Evolutionary conservation across 2,113 vertebrate species (phyloP).

Genomic region (Corythaeola cristata): DNA sequence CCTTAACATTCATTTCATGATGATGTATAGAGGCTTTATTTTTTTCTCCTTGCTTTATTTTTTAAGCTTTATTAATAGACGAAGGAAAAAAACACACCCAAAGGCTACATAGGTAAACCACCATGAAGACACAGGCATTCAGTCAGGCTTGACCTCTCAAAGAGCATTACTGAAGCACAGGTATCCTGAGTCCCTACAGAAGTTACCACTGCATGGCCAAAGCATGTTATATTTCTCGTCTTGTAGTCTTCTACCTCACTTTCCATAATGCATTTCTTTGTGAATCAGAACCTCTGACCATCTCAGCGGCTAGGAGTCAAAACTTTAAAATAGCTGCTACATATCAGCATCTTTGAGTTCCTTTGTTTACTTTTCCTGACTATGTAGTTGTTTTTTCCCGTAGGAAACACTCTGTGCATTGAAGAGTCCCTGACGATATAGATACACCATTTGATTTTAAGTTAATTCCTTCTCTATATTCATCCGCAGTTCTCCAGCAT

Average conservation of each 20-base stretch:
- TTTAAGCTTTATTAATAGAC: background rate
- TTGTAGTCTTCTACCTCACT: background rate
- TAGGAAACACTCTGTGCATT: background rate
- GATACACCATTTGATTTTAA: background rate
- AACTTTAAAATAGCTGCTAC: background rate
- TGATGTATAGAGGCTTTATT: background rate
- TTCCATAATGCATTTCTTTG: background rate
- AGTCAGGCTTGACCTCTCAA: background rate
- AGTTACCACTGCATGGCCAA: background rate
- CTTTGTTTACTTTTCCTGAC: background rate
- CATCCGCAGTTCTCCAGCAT: background rate
- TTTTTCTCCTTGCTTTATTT: background rate
- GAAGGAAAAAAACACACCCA: background rate
- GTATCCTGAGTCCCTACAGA: background rate
- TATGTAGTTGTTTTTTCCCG: background rate
- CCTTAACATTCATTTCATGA: background rate
- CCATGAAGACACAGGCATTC: background rate
- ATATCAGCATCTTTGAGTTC: background rate
- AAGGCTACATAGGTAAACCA: background rate
- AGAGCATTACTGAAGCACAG: background rate
- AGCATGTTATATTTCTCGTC: background rate
- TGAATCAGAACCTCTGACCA: background rate
- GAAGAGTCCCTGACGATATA: background rate
- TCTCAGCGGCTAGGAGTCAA: background rate
- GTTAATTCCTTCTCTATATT: background rate